These are phyloP conservation scores for Brachyistius frenatus DNA, from an alignment of 2,113 vertebrate genomes.

Conservation along the genomic window DNA sequence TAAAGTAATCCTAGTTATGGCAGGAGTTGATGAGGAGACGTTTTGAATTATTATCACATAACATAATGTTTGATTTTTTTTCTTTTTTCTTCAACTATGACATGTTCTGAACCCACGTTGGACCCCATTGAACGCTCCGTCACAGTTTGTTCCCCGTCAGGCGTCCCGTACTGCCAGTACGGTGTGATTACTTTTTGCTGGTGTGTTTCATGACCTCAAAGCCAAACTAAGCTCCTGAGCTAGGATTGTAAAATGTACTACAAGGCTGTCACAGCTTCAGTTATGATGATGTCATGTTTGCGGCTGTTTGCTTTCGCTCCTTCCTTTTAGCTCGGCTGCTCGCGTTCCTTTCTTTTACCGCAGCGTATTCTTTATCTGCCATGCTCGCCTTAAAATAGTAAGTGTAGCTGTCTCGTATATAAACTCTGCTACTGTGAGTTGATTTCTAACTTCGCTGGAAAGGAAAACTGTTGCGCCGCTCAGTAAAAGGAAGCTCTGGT, in stretches of 20 bases:
- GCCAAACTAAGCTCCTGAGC: neutral
- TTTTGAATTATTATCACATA: too few species aligned
- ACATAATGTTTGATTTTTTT: neutral
- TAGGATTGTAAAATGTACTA: conserved; percentile 9
- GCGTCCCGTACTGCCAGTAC: neutral
- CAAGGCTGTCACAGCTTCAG: neutral
- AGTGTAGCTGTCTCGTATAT: neutral
- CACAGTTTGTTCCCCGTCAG: neutral
- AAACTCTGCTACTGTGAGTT: conserved; percentile 6
- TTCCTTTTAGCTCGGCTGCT: too few species aligned
- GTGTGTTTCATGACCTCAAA: conserved; percentile 1
- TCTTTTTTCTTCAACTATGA: neutral
- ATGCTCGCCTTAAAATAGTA: neutral
- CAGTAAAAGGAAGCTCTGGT: conserved; percentile 46
- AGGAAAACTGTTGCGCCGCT: neutral
- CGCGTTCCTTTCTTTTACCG: too few species aligned
- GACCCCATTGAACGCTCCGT: neutral
- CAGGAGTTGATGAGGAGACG: neutral
- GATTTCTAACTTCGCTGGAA: neutral
- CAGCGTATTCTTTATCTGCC: too few species aligned
- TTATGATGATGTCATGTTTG: neutral
- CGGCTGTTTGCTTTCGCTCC: too few species aligned
- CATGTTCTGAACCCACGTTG: neutral
- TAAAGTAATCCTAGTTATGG: neutral
- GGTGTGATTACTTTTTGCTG: neutral